These are phyloP conservation scores for Phaethon lepturus DNA, from an alignment of 2,113 vertebrate species.

Conservation along the genomic window DNA sequence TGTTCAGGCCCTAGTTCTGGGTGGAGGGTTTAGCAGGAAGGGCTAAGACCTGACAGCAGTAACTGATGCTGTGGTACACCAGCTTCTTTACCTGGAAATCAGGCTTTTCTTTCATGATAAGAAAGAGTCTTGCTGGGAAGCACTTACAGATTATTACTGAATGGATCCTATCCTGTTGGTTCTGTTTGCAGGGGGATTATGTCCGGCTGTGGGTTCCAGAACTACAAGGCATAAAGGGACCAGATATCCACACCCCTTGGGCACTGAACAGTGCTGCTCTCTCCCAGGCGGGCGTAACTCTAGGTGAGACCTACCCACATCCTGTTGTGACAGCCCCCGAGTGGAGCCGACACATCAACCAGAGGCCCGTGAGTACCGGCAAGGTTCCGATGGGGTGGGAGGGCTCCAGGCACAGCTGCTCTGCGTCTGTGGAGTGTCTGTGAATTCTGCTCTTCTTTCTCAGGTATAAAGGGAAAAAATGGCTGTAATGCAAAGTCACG, in stretches of 20 bases:
- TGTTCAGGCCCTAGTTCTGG: neutral
- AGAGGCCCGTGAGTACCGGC: constrained; percentile 72
- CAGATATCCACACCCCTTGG: constrained; percentile 81
- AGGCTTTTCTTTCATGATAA: neutral
- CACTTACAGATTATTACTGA: neutral
- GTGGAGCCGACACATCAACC: constrained; percentile 79
- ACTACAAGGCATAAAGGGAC: constrained; percentile 72
- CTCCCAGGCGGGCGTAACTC: constrained; percentile 67
- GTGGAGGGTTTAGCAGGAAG: neutral
- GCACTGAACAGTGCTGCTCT: constrained; percentile 71
- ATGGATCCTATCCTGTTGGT: neutral
- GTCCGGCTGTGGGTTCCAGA: constrained; percentile 82
- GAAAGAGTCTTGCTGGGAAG: neutral
- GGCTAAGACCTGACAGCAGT: neutral
- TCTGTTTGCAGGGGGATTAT: constrained; percentile 79
- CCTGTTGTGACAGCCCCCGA: constrained; percentile 79
- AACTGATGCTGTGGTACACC: neutral
- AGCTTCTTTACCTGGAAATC: neutral
- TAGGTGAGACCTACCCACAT: constrained; percentile 78
- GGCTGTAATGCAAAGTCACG: neutral
- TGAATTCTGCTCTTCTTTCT: neutral
- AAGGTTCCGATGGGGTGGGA: neutral
- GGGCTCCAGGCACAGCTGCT: neutral
- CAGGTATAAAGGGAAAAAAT: neutral
- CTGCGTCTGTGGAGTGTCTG: neutral